Base-by-base conservation (phyloP, 2,113 vertebrate genomes). In the Colinus virginianus region DNA sequence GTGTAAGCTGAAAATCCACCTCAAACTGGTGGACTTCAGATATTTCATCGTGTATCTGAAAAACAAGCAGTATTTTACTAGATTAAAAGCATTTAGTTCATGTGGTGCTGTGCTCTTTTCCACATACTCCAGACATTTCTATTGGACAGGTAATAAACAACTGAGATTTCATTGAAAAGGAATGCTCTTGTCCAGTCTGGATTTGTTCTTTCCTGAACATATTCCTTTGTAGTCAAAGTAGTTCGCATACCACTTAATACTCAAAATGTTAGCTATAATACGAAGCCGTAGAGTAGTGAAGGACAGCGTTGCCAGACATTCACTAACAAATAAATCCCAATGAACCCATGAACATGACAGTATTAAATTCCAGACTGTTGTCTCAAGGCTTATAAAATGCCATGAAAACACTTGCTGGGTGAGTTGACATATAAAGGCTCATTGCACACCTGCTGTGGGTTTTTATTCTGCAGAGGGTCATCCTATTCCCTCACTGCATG, bases 281-380 rank as follows among this genome's bases (percentile, higher is more conserved):
- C 13, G 21, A 40, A 40, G 56, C 63, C 70, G 4, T 22, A 78
- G 61, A 84, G 26, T 10, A 26, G 62, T 36, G 86, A 90, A 92
- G 40, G 38, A 61, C 70, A 90, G 34, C 38, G 30, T 34, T 21
- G 48, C 68, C 72, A 78, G 82, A 40, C 45, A 15, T 66, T 64
- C 87, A 53, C 86, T 82, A 93, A 95, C 92, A 94, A 70, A 95
- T 93, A 93, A 96, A 94, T 82, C 94, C 91, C 95, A 91, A 96
- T 34, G 94, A 96, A 89, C 88, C 94, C 92, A 79, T 93, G 91
- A 95, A 78, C 48, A 70, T 87, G 42, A 61, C 20, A 32, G 78
- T 64, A 58, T 91, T 80, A 84, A 77, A 95, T 84, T 63, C 53
- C 87, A 88, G 80, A 30, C 68, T 90, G 67, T 30, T 13, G 85